Conservation (phyloP, 2,113 vertebrate species). For the Seriola aureovittata region DNA sequence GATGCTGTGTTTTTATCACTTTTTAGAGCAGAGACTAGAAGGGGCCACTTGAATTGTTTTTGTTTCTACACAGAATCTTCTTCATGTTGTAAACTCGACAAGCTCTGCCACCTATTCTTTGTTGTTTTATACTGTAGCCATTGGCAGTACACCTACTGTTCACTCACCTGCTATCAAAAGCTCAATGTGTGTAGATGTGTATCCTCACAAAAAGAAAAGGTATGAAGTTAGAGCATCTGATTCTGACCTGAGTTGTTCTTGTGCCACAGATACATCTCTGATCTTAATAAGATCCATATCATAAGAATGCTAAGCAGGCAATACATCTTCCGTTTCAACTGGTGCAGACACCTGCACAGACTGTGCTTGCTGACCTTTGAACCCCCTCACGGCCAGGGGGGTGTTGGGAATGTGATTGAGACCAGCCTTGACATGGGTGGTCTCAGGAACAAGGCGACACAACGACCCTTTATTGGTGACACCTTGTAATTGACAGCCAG, state of each 20-base stretch:
- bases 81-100: slow-evolving; percentile 2
- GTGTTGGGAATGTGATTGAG: slow-evolving; percentile 41
- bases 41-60: slow-evolving; percentile 1
- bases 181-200: background rate
- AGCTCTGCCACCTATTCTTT: slow-evolving; percentile 57
- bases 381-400: slow-evolving; percentile 4
- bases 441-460: slow-evolving; percentile 41
- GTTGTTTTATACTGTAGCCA: slow-evolving; percentile 17
- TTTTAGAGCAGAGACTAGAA: slow-evolving; percentile 26
- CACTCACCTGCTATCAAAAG: slow-evolving; percentile 25
- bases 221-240: background rate
- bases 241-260: background rate
- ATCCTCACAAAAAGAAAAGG: background rate
- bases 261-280: background rate
- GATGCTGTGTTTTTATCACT: slow-evolving; percentile 17
- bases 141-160: slow-evolving; percentile 36
- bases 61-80: slow-evolving; percentile 24
- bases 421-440: slow-evolving; percentile 55
- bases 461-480: slow-evolving; percentile 19
- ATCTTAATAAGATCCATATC: background rate
- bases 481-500: slow-evolving; percentile 24
- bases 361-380: slow-evolving; percentile 40
- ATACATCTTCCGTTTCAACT: background rate
- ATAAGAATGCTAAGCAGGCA: background rate
- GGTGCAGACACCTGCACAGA: slow-evolving; percentile 23